Evolutionary conservation across 2,797 vertebrate species (phyloP).

Genomic region (Nannoperca obscura): DNA sequence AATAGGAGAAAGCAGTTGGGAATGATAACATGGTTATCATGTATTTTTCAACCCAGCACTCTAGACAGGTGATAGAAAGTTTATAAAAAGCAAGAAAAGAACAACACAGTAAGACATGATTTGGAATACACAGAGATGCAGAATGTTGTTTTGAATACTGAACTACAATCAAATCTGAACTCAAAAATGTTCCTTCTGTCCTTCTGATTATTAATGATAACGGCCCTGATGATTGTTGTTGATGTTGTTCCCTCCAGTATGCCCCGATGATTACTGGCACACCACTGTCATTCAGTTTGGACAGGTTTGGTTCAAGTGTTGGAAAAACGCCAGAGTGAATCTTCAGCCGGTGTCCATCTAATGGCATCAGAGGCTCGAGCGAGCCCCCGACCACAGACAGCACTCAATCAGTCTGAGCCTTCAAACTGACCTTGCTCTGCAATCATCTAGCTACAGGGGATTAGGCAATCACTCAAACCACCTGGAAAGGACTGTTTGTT

Average conservation of each 20-base stretch:
- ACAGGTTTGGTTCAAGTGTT: slow-evolving; percentile 71
- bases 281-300: slow-evolving; percentile 60
- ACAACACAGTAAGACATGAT: slow-evolving; percentile 4
- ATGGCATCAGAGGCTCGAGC: slow-evolving; percentile 77
- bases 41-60: slow-evolving; percentile 28
- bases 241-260: slow-evolving; percentile 33
- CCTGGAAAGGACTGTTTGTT: slow-evolving; percentile 84
- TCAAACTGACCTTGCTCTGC: slow-evolving; percentile 84
- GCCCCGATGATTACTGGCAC: slow-evolving; percentile 44
- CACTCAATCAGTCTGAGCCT: slow-evolving; percentile 85
- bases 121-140: slow-evolving; percentile 25
- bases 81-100: slow-evolving; percentile 13
- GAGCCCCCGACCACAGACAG: slow-evolving; percentile 79
- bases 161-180: not conserved
- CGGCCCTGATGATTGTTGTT: slow-evolving; percentile 34
- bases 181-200: not conserved
- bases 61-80: slow-evolving; percentile 8
- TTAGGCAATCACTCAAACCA: slow-evolving; percentile 86
- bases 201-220: slow-evolving; percentile 31
- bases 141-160: not conserved
- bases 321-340: slow-evolving; percentile 74
- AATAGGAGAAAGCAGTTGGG: slow-evolving; percentile 28
- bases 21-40: slow-evolving; percentile 43
- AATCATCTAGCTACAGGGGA: slow-evolving; percentile 85
- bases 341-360: slow-evolving; percentile 79